phyloP scores from a whole-genome alignment of 1,140 invertebrate genomes.

The Drosophila punjabiensis region DNA sequence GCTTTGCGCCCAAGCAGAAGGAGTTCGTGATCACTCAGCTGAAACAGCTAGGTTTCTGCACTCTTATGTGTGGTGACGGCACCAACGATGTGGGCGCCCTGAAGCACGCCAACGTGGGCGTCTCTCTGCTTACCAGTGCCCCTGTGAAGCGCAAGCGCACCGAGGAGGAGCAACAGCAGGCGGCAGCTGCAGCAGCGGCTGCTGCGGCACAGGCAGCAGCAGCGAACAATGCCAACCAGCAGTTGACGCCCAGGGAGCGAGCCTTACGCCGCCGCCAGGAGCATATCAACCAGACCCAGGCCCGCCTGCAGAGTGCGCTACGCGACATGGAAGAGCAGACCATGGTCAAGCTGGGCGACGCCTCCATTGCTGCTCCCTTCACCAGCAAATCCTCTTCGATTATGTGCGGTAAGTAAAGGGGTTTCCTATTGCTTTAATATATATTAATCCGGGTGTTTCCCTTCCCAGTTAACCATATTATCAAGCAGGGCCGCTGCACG shows the following conservation, averaged over 20 bases:
- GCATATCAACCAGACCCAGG: conserved; percentile 82
- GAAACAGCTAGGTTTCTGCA: conserved; percentile 94
- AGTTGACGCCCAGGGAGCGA: conserved; percentile 79
- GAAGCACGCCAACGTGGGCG: conserved; percentile 96
- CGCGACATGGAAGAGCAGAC: conserved; percentile 96
- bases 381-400: conserved; percentile 99
- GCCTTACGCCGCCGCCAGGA: conserved; percentile 75
- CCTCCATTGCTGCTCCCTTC: conserved; percentile 99
- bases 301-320: conserved; percentile 87
- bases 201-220: conserved; percentile 41
- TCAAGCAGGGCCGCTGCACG: conserved; percentile 99
- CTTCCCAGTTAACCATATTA: conserved; percentile 97
- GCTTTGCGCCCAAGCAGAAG: conserved; percentile 98
- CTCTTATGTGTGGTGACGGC: conserved; percentile 99
- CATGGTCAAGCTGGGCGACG: conserved; percentile 98
- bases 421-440: background rate
- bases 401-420: conserved; percentile 89
- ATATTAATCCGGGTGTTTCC: conserved; percentile 17
- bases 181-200: conserved; percentile 40
- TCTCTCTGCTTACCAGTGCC: conserved; percentile 95
- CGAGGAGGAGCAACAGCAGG: conserved; percentile 70
- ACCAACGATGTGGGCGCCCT: conserved; percentile 99
- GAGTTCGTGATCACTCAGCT: conserved; percentile 97
- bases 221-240: conserved; percentile 60
- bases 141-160: conserved; percentile 88